A percentile compares a stretch with the other conserved stretches of the same genome.
These are phyloP conservation scores for Oryzias javanicus DNA, from an alignment of 2,113 vertebrate species.

Conservation along the genomic window DNA sequence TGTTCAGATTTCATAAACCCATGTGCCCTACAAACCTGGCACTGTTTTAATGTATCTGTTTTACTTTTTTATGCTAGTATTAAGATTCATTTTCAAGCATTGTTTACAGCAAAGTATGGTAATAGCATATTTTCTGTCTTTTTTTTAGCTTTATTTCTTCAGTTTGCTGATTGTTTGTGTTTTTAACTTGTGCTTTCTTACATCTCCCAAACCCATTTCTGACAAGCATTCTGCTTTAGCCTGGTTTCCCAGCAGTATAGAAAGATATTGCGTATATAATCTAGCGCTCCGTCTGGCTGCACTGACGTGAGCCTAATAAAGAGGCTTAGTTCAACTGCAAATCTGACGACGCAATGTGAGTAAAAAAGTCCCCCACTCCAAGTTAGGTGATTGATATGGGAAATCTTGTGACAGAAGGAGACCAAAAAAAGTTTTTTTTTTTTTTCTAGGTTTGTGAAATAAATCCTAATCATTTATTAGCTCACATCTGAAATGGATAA, in stretches of 20 bases:
- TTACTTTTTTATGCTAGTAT: too few species aligned
- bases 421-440: too few species aligned
- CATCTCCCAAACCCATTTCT: neutral
- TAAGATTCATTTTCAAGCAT: too few species aligned
- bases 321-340: neutral
- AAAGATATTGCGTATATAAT: neutral
- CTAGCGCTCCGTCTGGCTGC: neutral
- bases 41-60: too few species aligned
- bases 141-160: too few species aligned
- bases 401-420: too few species aligned
- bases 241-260: neutral
- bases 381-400: constrained; percentile 2
- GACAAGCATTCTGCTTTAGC: neutral
- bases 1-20: too few species aligned
- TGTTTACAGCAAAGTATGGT: too few species aligned
- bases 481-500: neutral
- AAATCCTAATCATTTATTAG: constrained; percentile 4
- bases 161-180: too few species aligned
- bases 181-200: neutral
- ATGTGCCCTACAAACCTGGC: too few species aligned
- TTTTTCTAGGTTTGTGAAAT: neutral
- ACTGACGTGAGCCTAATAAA: neutral
- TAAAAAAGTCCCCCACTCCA: neutral
- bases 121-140: too few species aligned
- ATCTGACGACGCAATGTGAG: neutral